phyloP scores from a whole-genome alignment of 2,888 invertebrate genomes.

The Drosophila aldrichi region DNA sequence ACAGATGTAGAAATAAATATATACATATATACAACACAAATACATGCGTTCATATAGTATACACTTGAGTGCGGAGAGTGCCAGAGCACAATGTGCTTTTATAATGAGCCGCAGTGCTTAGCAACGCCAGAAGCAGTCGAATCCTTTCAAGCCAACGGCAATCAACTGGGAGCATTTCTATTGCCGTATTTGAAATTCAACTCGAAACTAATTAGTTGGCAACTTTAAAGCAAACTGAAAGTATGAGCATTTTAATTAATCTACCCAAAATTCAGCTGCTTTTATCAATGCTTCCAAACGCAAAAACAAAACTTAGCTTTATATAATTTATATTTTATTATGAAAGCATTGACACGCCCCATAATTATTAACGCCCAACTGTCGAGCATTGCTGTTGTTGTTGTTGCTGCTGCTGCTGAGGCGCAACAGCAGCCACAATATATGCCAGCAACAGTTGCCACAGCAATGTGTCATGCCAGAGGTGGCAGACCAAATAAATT shows the following conservation, averaged over 20 bases:
- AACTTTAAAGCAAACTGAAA: neutral
- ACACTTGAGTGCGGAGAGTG: constrained; percentile 4
- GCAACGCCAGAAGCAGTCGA: constrained; percentile 20
- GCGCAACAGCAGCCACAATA: constrained; percentile 55
- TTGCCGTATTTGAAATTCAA: neutral
- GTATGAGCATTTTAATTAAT: neutral
- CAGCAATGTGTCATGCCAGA: constrained; percentile 32
- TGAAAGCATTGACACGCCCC: neutral
- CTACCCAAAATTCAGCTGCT: neutral
- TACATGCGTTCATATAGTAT: constrained; percentile 3
- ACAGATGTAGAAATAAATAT: constrained; percentile 18
- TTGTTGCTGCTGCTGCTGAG: constrained; percentile 3
- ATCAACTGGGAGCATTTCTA: constrained; percentile 14
- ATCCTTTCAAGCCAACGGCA: constrained; percentile 32
- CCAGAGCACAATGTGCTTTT: constrained; percentile 25
- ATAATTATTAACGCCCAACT: constrained; percentile 21
- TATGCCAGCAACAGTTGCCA: constrained; percentile 73
- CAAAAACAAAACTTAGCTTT: constrained; percentile 1
- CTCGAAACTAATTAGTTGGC: constrained; percentile 1
- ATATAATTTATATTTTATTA: neutral
- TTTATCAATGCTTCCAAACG: neutral
- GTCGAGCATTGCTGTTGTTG: neutral
- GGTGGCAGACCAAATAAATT: constrained; percentile 49
- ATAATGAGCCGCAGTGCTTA: constrained; percentile 37
- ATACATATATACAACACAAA: neutral